A percentile compares a stretch with the other conserved stretches of the same genome.
phyloP scores from a whole-genome alignment of 1,140 invertebrate species.

The Drosophila truncata region DNA sequence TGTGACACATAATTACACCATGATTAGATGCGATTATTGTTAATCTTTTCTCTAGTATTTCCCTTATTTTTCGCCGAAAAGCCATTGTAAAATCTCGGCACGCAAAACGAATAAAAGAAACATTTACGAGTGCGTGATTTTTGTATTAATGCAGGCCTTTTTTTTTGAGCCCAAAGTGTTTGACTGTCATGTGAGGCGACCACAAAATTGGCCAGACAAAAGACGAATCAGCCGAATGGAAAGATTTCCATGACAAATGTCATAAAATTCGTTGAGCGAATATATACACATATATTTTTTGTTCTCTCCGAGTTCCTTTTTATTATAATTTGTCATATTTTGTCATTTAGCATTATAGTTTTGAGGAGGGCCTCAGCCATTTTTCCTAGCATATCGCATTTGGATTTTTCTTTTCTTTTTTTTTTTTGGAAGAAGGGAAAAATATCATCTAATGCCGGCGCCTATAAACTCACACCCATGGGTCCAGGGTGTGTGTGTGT shows the following conservation, averaged over 20 bases:
- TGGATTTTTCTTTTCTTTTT: not conserved
- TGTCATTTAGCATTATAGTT: slow-evolving; percentile 79
- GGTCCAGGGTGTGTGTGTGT: slow-evolving; percentile 15
- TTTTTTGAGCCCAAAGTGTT: slow-evolving; percentile 28
- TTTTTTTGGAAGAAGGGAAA: slow-evolving; percentile 1
- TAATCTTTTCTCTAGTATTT: slow-evolving; percentile 35
- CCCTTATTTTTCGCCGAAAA: slow-evolving; percentile 7
- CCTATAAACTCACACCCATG: slow-evolving; percentile 48
- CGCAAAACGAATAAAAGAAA: slow-evolving; percentile 65
- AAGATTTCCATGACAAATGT: slow-evolving; percentile 55
- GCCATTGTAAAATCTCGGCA: slow-evolving; percentile 66
- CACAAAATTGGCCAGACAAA: slow-evolving; percentile 54
- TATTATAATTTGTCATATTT: slow-evolving; percentile 79
- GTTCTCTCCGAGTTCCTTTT: slow-evolving; percentile 23
- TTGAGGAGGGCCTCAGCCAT: slow-evolving; percentile 22
- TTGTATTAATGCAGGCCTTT: slow-evolving; percentile 56
- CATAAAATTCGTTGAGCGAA: slow-evolving; percentile 51
- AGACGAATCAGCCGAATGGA: slow-evolving; percentile 44
- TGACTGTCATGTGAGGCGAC: slow-evolving; percentile 31
- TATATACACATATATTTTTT: slow-evolving; percentile 7
- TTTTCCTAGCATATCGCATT: slow-evolving; percentile 43
- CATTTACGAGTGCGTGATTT: slow-evolving; percentile 76
- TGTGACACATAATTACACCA: slow-evolving; percentile 54
- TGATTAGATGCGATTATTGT: slow-evolving; percentile 56
- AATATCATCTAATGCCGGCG: slow-evolving; percentile 65